Base-by-base conservation (phyloP, 2,888 invertebrate genomes). In the Erebia aethiops region DNA sequence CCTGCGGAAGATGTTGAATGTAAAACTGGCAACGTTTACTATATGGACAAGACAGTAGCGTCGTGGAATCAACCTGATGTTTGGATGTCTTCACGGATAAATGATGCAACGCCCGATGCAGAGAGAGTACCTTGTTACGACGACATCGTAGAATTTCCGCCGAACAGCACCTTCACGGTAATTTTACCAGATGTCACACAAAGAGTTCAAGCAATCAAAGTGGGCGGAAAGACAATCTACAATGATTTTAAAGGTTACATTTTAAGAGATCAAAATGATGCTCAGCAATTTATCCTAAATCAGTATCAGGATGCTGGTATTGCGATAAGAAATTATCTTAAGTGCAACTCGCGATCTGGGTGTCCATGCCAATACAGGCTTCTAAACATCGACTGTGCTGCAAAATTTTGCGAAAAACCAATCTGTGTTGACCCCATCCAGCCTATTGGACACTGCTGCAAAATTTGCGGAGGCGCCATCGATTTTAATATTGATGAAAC, bases 41-140 rank as follows among this genome's bases (percentile, higher is more conserved):
- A 87, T 68, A 73, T 85, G 51, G 88, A 89, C 51, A 87, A 84
- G 63, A 79, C 84, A 0, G 75, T 78, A 3, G 83, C 85, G 2
- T 79, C 84, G 1, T 93, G 94, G 94, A 77, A 79, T 1, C 84
- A 91, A 77, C 87, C 91, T 0, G 87, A 87, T 60, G 90, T 87
- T 14, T 94, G 94, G 94, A 84, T 81, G 16, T 90, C 89, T 0
- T 74, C 85, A 1, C 85, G 79, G 60, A 89, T 90, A 64, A 94
- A 89, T 71, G 84, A 87, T 72, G 94, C 94, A 1, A 89, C 93
- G 7, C 94, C 94, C 0, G 92, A 94, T 75, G 81, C 88, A 0
- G 93, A 94, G 72, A 86, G 90, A 74, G 76, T 94, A 1, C 94
- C 94, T 0, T 94, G 94, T 73, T 84, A 79, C 21, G 85, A 91